A percentile compares a stretch with the other conserved stretches of the same genome.
Evolutionary conservation across 2,888 invertebrate species (phyloP).

Genomic region (Chirona hameri): DNA sequence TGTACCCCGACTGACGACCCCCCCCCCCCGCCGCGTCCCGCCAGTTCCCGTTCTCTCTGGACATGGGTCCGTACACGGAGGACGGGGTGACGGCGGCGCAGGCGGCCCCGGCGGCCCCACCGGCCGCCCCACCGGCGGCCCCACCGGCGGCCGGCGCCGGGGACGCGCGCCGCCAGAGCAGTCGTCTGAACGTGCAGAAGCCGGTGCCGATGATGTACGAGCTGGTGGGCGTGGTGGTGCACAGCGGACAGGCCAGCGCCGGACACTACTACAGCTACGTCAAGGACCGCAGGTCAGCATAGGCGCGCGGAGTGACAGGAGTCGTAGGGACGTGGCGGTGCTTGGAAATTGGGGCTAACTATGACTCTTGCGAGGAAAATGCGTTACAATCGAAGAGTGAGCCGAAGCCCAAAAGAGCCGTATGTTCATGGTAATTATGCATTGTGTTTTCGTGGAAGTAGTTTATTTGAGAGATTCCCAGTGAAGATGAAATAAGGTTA

Average conservation of each 20-base stretch:
- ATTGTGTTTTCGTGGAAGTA: too few relatives aligned
- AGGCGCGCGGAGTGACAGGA: too few relatives aligned
- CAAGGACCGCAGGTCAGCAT: slow-evolving; percentile 41
- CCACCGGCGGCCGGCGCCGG: not conserved
- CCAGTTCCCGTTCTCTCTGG: slow-evolving; percentile 52
- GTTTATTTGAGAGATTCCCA: too few relatives aligned
- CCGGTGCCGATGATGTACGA: slow-evolving; percentile 46
- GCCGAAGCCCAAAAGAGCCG: too few relatives aligned
- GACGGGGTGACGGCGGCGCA: slow-evolving; percentile 44
- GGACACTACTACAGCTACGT: slow-evolving; percentile 56
- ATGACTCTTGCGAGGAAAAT: too few relatives aligned
- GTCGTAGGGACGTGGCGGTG: too few relatives aligned
- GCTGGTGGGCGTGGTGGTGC: slow-evolving; percentile 53
- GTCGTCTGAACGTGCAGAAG: not conserved
- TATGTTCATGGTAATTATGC: too few relatives aligned
- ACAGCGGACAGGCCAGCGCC: slow-evolving; percentile 55
- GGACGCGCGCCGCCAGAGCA: not conserved
- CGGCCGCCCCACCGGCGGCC: not conserved
- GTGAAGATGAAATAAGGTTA: too few relatives aligned
- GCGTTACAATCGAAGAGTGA: too few relatives aligned
- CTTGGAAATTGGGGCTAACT: too few relatives aligned
- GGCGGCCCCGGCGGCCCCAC: slow-evolving; percentile 4
- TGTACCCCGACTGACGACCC: not conserved
- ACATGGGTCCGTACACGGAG: slow-evolving; percentile 54
- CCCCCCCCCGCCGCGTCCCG: not conserved